Percentiles rank a stretch among this genome's conserved stretches.
phyloP scores from a whole-genome alignment of 2,797 vertebrate genomes.

The Parauchenoglanis punctatus region DNA sequence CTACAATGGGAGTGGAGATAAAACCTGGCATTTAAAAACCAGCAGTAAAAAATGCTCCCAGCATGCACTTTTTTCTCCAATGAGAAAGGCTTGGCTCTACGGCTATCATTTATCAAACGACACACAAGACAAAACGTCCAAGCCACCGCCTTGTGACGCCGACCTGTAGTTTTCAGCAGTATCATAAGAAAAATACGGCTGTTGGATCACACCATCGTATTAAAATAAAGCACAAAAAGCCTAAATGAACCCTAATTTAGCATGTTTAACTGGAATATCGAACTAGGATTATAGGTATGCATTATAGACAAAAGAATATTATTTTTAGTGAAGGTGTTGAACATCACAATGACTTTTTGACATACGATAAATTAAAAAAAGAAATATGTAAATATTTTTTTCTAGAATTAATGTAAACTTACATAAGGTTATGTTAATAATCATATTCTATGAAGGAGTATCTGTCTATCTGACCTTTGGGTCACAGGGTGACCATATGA shows the following conservation, averaged over 20 bases:
- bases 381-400: background rate
- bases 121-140: constrained; percentile 13
- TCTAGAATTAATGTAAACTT: background rate
- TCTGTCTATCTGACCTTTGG: background rate
- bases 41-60: constrained; percentile 25
- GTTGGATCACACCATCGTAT: background rate
- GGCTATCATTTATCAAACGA: constrained; percentile 35
- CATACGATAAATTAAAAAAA: background rate
- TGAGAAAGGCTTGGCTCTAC: background rate
- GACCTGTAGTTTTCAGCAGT: background rate
- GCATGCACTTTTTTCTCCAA: constrained; percentile 15
- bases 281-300: background rate
- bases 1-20: constrained; percentile 33
- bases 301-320: background rate
- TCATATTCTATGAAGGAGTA: background rate
- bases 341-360: background rate
- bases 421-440: background rate
- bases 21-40: constrained; percentile 36
- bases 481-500: background rate
- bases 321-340: background rate
- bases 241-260: background rate
- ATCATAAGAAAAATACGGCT: background rate
- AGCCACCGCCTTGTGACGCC: background rate
- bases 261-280: background rate
- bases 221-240: background rate